Percentiles rank a stretch among this genome's conserved stretches.
Evolutionary conservation across 2,888 invertebrate species (phyloP).

Genomic region (Heliconius sara): DNA sequence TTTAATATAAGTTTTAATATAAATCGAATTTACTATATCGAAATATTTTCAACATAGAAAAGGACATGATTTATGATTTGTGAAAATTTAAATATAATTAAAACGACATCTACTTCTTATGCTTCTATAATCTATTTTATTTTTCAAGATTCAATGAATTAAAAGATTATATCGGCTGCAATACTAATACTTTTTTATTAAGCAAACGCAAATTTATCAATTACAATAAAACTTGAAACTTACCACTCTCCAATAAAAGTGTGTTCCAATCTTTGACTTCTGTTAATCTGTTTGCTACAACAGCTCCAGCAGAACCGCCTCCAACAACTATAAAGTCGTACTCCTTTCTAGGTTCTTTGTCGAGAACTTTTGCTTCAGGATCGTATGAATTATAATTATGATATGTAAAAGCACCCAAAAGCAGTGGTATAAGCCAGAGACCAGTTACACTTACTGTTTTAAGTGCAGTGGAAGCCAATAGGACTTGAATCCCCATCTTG

Average conservation of each 20-base stretch:
- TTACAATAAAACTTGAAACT: constrained; percentile 44
- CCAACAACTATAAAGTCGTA: constrained; percentile 94
- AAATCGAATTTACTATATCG: not conserved
- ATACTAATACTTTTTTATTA: not conserved
- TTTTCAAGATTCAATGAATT: not conserved
- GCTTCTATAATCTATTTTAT: too few species aligned
- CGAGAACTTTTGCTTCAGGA: constrained; percentile 90
- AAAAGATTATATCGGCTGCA: not conserved
- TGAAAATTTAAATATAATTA: too few species aligned
- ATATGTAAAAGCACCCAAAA: constrained; percentile 92
- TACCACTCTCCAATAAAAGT: constrained; percentile 89
- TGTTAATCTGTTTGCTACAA: constrained; percentile 91
- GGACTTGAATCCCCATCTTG: constrained; percentile 88
- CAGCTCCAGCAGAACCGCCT: constrained; percentile 95
- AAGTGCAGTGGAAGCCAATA: constrained; percentile 90
- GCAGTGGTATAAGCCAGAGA: constrained; percentile 92
- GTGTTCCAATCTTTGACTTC: constrained; percentile 91
- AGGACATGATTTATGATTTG: too few species aligned
- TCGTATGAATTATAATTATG: constrained; percentile 92
- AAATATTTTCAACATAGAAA: too few species aligned
- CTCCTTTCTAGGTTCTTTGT: constrained; percentile 88
- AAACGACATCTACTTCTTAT: too few species aligned
- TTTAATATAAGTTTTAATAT: not conserved
- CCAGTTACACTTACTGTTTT: constrained; percentile 91
- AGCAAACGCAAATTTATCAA: not conserved